These are phyloP conservation scores for Hydriomena furcata DNA, from an alignment of 2,888 invertebrate species.

Conservation along the genomic window DNA sequence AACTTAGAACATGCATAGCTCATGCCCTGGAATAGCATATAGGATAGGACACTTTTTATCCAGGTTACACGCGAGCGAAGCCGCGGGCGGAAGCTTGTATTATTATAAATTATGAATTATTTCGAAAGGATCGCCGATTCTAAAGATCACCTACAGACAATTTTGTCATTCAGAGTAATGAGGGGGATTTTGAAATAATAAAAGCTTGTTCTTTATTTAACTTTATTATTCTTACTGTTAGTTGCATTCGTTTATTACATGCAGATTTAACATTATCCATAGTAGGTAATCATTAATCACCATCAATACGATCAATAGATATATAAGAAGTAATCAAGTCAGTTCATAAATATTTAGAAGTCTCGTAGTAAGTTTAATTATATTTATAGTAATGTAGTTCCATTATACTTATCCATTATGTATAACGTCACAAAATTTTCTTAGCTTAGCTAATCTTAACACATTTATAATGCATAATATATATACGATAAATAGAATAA, in stretches of 20 bases:
- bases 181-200: not conserved
- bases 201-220: slow-evolving; percentile 13
- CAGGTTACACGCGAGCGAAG: too few species aligned
- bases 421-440: slow-evolving; percentile 42
- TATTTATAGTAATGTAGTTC: slow-evolving; percentile 19
- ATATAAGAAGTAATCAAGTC: slow-evolving; percentile 19
- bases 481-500: slow-evolving; percentile 13
- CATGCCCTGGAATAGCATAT: too few species aligned
- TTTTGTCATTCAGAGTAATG: too few species aligned
- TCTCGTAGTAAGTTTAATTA: slow-evolving; percentile 20
- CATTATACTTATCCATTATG: slow-evolving; percentile 37
- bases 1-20: too few species aligned
- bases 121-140: too few species aligned
- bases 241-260: slow-evolving; percentile 30
- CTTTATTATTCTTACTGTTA: slow-evolving; percentile 31
- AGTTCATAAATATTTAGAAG: slow-evolving; percentile 24
- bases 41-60: too few species aligned
- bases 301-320: slow-evolving; percentile 14
- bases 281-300: slow-evolving; percentile 10
- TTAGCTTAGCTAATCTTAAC: slow-evolving; percentile 33
- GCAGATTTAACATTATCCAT: slow-evolving; percentile 18
- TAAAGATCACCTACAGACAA: too few species aligned
- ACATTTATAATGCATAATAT: slow-evolving; percentile 34
- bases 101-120: too few species aligned
- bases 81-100: too few species aligned